These are phyloP conservation scores for Drosophila elegans DNA, from an alignment of 1,140 invertebrate genomes.

Conservation along the genomic window DNA sequence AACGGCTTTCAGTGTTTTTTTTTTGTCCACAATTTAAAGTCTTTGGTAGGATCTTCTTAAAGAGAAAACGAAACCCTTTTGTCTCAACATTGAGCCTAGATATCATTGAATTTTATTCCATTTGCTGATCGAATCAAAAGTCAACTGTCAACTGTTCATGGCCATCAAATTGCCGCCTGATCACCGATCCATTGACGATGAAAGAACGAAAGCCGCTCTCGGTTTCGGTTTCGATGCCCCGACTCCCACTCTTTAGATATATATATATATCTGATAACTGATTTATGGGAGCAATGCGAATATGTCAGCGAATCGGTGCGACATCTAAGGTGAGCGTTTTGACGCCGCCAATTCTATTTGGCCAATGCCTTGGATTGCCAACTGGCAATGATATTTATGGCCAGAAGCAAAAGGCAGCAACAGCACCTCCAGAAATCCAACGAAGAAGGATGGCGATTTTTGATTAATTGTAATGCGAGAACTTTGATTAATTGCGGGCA, in stretches of 20 bases:
- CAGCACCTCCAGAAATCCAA: slow-evolving; percentile 2
- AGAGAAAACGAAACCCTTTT: background rate
- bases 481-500: slow-evolving; percentile 78
- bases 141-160: slow-evolving; percentile 76
- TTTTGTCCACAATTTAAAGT: background rate
- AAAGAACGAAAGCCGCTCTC: slow-evolving; percentile 66
- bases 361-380: slow-evolving; percentile 20
- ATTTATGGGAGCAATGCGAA: slow-evolving; percentile 20
- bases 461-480: slow-evolving; percentile 81
- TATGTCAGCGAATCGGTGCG: slow-evolving; percentile 26
- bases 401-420: slow-evolving; percentile 11
- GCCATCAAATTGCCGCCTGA: slow-evolving; percentile 75
- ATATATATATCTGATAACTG: slow-evolving; percentile 15
- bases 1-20: no score
- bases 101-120: background rate
- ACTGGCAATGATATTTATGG: slow-evolving; percentile 61
- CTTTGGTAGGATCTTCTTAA: background rate
- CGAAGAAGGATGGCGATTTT: slow-evolving; percentile 43
- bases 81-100: background rate
- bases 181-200: slow-evolving; percentile 36
- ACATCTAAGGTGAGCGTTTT: slow-evolving; percentile 64
- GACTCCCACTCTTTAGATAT: slow-evolving; percentile 46
- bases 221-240: slow-evolving; percentile 7
- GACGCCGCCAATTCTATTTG: slow-evolving; percentile 80
- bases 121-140: slow-evolving; percentile 37